These are phyloP conservation scores for Pammene fasciana DNA, from an alignment of 2,888 invertebrate species.

Conservation along the genomic window DNA sequence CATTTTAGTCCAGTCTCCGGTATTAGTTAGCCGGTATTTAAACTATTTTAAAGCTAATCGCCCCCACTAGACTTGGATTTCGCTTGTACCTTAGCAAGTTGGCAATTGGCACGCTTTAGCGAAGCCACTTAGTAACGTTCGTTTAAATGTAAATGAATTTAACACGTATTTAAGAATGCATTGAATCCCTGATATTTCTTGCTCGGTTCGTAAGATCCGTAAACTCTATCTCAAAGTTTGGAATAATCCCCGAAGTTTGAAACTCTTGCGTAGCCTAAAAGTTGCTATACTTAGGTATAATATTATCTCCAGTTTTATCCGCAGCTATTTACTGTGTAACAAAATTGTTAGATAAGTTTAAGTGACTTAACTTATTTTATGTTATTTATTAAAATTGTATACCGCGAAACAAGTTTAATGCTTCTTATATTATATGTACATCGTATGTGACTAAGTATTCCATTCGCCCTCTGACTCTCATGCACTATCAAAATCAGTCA, in stretches of 20 bases:
- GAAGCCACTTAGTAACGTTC: conserved; percentile 22
- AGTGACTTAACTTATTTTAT: neutral
- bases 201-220: conserved; percentile 22
- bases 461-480: no score
- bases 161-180: conserved; percentile 27
- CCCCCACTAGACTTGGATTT: conserved; percentile 38
- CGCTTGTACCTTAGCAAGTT: conserved; percentile 12
- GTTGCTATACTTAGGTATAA: conserved; percentile 11
- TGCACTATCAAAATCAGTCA: no score
- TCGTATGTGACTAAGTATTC: no score
- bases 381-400: neutral
- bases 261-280: conserved; percentile 20
- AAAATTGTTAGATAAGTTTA: neutral
- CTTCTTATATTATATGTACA: no score
- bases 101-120: conserved; percentile 14
- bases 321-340: conserved; percentile 14
- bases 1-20: conserved; percentile 22
- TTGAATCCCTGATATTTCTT: conserved; percentile 16
- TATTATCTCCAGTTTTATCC: conserved; percentile 17
- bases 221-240: conserved; percentile 26
- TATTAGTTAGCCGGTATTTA: conserved; percentile 39
- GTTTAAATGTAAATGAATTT: conserved; percentile 21
- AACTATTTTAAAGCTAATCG: conserved; percentile 41
- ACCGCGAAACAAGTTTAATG: no score
- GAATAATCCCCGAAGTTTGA: conserved; percentile 25